Base-by-base conservation (phyloP, 2,113 vertebrate species). In the Carassius gibelio region DNA sequence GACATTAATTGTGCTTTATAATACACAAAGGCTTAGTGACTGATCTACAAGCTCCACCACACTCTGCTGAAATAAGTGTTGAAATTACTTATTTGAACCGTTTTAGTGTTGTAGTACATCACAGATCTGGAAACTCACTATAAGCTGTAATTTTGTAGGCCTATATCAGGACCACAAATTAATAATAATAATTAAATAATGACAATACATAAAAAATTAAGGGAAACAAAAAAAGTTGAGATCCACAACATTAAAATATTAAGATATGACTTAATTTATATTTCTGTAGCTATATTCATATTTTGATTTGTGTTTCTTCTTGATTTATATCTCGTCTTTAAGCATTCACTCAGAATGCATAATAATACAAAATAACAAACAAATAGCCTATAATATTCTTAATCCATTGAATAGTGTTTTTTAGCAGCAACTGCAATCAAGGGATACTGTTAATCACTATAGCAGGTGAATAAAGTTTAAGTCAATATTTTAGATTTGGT, bases 41-140 rank as follows among this genome's bases (percentile, higher is more conserved):
- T 59, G 75, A 77, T 59, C 34, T 48, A 50, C 21, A 13, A 57
- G 50, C 30, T 77, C 15, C 75, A 76, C 23, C 14, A 50, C 17
- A 50, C 72, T 75, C 5, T 64, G 11, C 64, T 50, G 45, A 50
- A 50, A 76, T 76, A 77, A 79, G 36, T 79, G 55, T 8, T 57
- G 75, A 38, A 57, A 77, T 78, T 4, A 61, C 10, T n/a, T 61
- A 48, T 42, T 61, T n/a, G 11, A n/a, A 42, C 13, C 13, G n/a
- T 7, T 79, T 79, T 42, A 38, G 21, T 9, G 34, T 21, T 55
- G 9, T 4, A 59, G 52, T 36, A 13, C 13, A 30, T 26, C 23
- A 14, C 52, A 19, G 8, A 57, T 30, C 9, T 50, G 21, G 9
- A 9, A 77, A 11, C 13, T 6, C 1, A 30, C 4, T 3, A 3